Evolutionary conservation across 1,140 invertebrate species (phyloP).

Genomic region (Contarinia nasturtii): DNA sequence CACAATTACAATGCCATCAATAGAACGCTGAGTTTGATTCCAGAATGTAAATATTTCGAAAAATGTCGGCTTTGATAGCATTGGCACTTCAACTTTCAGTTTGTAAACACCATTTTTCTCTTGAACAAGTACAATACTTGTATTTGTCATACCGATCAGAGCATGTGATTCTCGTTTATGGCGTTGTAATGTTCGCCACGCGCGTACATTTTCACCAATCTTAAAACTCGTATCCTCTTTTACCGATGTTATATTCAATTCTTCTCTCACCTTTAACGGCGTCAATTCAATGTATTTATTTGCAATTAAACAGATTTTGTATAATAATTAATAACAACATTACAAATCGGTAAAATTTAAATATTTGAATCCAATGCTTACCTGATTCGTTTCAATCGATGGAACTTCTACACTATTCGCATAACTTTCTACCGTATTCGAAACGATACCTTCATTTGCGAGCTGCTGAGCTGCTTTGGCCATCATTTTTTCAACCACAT

Average conservation of each 20-base stretch:
- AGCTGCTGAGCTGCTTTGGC: constrained; percentile 2
- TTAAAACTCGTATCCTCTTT: constrained; percentile 12
- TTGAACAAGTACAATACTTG: constrained; percentile 3
- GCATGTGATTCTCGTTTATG: constrained; percentile 10
- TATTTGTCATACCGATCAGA: constrained; percentile 9
- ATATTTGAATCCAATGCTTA: constrained; percentile 13
- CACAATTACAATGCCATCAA: constrained; percentile 12
- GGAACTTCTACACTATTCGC: no score
- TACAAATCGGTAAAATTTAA: constrained; percentile 13
- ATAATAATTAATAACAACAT: no score
- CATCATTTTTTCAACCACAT: constrained; percentile 13
- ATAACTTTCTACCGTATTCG: no score
- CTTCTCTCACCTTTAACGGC: constrained; percentile 13
- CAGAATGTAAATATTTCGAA: constrained; percentile 10
- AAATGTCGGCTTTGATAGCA: constrained; percentile 2
- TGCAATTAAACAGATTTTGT: no score
- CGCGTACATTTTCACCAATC: constrained; percentile 10
- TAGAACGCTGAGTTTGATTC: constrained; percentile 8
- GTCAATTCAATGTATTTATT: no score
- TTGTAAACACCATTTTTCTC: constrained; percentile 5
- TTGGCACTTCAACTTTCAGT: constrained; percentile 1
- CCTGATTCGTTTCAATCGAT: background rate
- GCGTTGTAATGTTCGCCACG: constrained; percentile 12
- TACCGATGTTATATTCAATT: constrained; percentile 13
- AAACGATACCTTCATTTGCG: no score